phyloP scores from a whole-genome alignment of 1,140 invertebrate species.

The Saccostrea cuccullata region DNA sequence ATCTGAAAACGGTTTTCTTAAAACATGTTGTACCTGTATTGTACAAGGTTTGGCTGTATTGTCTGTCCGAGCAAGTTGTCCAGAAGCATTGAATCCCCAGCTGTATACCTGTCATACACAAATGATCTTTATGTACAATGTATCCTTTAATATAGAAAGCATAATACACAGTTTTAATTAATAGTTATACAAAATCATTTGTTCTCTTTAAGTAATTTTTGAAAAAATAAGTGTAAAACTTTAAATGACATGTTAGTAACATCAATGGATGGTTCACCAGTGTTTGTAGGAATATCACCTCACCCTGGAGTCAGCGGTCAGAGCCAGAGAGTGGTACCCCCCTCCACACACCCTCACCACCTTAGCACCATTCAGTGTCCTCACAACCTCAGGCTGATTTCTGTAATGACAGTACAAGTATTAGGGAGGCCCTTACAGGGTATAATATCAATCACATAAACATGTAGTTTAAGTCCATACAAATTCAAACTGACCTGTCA shows the following conservation, averaged over 20 bases:
- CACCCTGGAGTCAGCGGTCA: slow-evolving; percentile 89
- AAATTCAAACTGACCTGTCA: slow-evolving; percentile 80
- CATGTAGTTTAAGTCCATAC: not conserved
- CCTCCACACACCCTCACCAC: slow-evolving; percentile 88
- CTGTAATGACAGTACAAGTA: slow-evolving; percentile 45
- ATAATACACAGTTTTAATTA: too few species aligned
- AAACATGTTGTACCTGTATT: slow-evolving; percentile 62
- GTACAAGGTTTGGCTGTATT: slow-evolving; percentile 59
- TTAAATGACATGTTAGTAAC: too few species aligned
- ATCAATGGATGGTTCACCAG: too few species aligned
- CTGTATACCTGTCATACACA: slow-evolving; percentile 80
- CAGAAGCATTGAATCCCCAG: slow-evolving; percentile 87
- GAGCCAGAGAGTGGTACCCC: slow-evolving; percentile 85
- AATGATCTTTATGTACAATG: not conserved
- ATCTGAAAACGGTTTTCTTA: too few species aligned
- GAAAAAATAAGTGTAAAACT: too few species aligned
- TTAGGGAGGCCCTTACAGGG: too few species aligned
- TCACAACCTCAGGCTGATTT: slow-evolving; percentile 66
- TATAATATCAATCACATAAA: not conserved
- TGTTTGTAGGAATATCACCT: not conserved
- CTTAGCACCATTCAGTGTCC: slow-evolving; percentile 83
- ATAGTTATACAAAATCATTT: too few species aligned
- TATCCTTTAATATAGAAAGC: too few species aligned
- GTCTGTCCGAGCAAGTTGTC: slow-evolving; percentile 74
- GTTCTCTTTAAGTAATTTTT: too few species aligned